phyloP scores from a whole-genome alignment of 2,888 invertebrate species.

The Drosophila fulvimacula region DNA sequence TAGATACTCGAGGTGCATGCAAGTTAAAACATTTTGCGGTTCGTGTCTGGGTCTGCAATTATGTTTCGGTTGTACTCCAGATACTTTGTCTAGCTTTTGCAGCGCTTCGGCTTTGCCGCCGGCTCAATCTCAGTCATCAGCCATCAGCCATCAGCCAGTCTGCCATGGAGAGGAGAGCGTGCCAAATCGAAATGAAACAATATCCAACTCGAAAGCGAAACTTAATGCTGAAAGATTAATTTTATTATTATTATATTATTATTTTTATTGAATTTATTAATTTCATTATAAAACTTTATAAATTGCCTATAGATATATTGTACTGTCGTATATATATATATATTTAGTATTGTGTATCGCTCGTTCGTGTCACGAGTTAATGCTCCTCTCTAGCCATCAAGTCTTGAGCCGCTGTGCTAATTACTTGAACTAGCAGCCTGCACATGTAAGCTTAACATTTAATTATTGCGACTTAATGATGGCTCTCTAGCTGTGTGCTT shows the following conservation, averaged over 20 bases:
- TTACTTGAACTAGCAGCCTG: slow-evolving; percentile 77
- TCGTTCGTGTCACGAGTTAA: slow-evolving; percentile 8
- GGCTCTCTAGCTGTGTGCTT: slow-evolving; percentile 50
- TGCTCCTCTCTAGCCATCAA: slow-evolving; percentile 8
- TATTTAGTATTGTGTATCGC: neutral
- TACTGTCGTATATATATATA: neutral
- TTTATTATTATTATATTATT: too few relatives aligned
- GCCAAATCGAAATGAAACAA: neutral
- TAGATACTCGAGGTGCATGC: slow-evolving; percentile 69
- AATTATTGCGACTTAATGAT: slow-evolving; percentile 81
- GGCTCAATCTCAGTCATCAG: slow-evolving; percentile 35
- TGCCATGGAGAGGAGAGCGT: slow-evolving; percentile 21
- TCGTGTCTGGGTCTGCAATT: slow-evolving; percentile 75
- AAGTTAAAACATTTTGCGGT: slow-evolving; percentile 60
- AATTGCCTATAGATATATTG: neutral
- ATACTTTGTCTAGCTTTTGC: slow-evolving; percentile 70
- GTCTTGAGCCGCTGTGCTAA: slow-evolving; percentile 66
- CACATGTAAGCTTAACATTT: slow-evolving; percentile 79
- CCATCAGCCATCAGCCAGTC: slow-evolving; percentile 24
- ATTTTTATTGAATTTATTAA: neutral
- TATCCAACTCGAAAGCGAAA: neutral
- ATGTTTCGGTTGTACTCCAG: slow-evolving; percentile 77
- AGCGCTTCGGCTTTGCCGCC: slow-evolving; percentile 36
- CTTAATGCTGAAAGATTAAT: neutral
- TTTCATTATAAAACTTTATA: neutral